These are phyloP conservation scores for Procambarus clarkii DNA, from an alignment of 1,140 invertebrate genomes.

Conservation along the genomic window DNA sequence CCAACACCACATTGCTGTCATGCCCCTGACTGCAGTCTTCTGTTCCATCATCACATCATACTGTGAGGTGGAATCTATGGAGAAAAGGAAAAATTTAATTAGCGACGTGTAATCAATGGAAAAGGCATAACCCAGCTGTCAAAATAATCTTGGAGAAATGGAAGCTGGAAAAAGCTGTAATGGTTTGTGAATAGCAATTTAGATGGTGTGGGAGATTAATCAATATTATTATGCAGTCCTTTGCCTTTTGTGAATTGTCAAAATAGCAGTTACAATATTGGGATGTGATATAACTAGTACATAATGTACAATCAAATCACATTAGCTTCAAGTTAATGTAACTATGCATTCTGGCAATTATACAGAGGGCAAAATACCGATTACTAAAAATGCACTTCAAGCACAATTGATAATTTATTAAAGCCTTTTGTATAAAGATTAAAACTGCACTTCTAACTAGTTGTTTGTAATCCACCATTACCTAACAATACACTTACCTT, in stretches of 20 bases:
- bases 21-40: neutral
- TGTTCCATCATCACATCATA: neutral
- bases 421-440: neutral
- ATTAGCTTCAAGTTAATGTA: too few relatives aligned
- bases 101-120: neutral
- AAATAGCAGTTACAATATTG: neutral
- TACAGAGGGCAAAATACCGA: neutral
- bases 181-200: neutral
- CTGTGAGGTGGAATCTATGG: neutral
- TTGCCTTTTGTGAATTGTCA: neutral
- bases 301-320: too few relatives aligned
- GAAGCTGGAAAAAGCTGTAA: conserved; percentile 4
- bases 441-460: neutral
- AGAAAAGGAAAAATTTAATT: neutral
- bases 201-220: neutral
- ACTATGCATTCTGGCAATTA: neutral
- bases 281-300: neutral
- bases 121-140: neutral
- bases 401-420: neutral
- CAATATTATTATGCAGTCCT: neutral
- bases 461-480: neutral
- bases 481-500: neutral
- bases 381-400: neutral
- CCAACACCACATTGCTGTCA: neutral
- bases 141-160: neutral